A percentile compares a stretch with the other conserved stretches of the same genome.
phyloP scores from a whole-genome alignment of 2,113 vertebrate species.

The Chaetodon trifascialis region DNA sequence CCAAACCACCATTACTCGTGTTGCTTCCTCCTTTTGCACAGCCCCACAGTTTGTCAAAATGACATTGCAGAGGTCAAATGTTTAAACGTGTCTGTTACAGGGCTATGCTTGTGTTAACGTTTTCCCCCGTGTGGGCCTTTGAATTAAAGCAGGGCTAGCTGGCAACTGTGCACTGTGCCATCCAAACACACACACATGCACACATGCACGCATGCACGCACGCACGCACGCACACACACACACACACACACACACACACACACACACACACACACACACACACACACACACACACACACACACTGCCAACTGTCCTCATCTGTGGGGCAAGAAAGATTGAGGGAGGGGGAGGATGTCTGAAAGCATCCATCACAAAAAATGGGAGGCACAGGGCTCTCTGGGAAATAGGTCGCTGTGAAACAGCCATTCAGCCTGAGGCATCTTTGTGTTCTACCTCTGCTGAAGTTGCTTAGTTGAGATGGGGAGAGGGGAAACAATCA shows the following conservation, averaged over 20 bases:
- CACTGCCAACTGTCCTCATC: constrained; percentile 22
- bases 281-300: constrained; percentile 17
- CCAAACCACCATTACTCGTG: not conserved
- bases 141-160: constrained; percentile 29
- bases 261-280: constrained; percentile 16
- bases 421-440: constrained; percentile 47
- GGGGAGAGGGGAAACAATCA: constrained; percentile 3
- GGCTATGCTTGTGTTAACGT: not conserved
- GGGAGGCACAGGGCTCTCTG: constrained; percentile 31
- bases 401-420: constrained; percentile 70
- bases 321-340: constrained; percentile 9
- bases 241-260: constrained; percentile 17
- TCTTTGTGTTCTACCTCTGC: constrained; percentile 34
- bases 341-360: constrained; percentile 52
- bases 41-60: not conserved
- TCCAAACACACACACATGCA: constrained; percentile 13
- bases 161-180: constrained; percentile 19
- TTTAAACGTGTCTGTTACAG: constrained; percentile 13
- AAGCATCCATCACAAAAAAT: constrained; percentile 67
- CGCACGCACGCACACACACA: constrained; percentile 19
- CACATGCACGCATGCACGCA: constrained; percentile 17
- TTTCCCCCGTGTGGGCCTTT: constrained; percentile 1
- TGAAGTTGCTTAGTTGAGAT: constrained; percentile 30
- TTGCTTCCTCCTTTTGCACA: not conserved
- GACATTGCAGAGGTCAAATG: not conserved